Conservation (phyloP, 2,113 vertebrate genomes). For the Hippocampus zosterae region DNA sequence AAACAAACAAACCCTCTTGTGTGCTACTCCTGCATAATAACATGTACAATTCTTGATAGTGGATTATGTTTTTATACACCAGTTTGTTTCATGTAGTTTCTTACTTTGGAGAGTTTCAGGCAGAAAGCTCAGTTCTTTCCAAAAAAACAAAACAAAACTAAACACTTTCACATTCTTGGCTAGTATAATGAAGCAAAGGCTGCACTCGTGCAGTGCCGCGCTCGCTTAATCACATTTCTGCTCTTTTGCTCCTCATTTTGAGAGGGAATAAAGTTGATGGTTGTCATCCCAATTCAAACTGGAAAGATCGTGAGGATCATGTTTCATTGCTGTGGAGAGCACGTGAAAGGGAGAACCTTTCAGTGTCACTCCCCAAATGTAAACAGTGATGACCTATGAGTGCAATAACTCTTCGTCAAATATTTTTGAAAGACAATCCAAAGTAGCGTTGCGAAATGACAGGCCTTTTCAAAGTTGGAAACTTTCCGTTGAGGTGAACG, state of each 20-base stretch:
- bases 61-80: not conserved
- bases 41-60: not conserved
- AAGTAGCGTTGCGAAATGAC: not conserved
- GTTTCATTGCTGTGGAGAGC: not conserved
- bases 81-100: not conserved
- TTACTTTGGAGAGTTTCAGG: not conserved
- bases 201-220: not conserved
- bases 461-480: not conserved
- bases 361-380: not conserved
- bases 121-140: not conserved
- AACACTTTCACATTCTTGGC: not conserved
- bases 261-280: not conserved
- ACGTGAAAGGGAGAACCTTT: constrained; percentile 4
- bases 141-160: not conserved
- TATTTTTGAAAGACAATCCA: not conserved
- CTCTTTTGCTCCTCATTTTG: not conserved
- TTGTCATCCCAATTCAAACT: not conserved
- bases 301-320: not conserved
- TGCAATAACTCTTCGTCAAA: not conserved
- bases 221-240: not conserved
- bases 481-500: not conserved
- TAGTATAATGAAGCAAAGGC: not conserved
- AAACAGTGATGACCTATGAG: not conserved
- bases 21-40: not conserved
- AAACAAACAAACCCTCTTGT: not conserved